A percentile compares a stretch with the other conserved stretches of the same genome.
Conservation (phyloP, 2,797 vertebrate genomes). For the Acestrorhynchus altus region DNA sequence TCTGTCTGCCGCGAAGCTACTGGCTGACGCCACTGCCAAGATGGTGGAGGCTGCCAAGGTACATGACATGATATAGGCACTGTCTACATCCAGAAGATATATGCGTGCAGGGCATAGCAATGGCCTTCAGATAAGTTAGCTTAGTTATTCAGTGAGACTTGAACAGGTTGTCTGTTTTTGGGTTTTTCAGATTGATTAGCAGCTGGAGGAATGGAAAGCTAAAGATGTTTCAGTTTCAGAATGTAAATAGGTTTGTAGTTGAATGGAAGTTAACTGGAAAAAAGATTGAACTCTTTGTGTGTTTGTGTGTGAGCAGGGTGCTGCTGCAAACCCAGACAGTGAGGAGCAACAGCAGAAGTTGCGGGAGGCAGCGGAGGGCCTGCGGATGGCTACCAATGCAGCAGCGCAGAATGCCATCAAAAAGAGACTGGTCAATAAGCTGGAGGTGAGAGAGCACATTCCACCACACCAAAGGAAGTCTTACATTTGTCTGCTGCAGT, state of each 20-base stretch:
- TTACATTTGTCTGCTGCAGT: background rate
- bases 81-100: conserved; percentile 14
- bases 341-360: conserved; percentile 97
- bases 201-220: background rate
- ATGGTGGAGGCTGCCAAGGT: conserved; percentile 99
- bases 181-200: background rate
- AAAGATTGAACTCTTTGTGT: background rate
- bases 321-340: conserved; percentile 94
- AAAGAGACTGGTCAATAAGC: conserved; percentile 94
- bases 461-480: background rate
- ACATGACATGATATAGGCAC: background rate
- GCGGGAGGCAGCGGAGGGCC: conserved; percentile 93
- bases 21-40: conserved; percentile 95
- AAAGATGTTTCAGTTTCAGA: background rate
- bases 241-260: background rate
- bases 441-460: conserved; percentile 82
- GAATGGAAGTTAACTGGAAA: background rate
- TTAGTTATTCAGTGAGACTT: background rate
- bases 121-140: background rate
- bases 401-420: conserved; percentile 98
- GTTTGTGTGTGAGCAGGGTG: conserved; percentile 79
- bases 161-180: conserved; percentile 4
- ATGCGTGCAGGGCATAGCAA: background rate
- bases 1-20: conserved; percentile 92
- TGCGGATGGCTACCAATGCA: conserved; percentile 94